A percentile compares a stretch with the other conserved stretches of the same genome.
Evolutionary conservation across 2,797 vertebrate species (phyloP).

Genomic region (Perdix hodgsoniae): DNA sequence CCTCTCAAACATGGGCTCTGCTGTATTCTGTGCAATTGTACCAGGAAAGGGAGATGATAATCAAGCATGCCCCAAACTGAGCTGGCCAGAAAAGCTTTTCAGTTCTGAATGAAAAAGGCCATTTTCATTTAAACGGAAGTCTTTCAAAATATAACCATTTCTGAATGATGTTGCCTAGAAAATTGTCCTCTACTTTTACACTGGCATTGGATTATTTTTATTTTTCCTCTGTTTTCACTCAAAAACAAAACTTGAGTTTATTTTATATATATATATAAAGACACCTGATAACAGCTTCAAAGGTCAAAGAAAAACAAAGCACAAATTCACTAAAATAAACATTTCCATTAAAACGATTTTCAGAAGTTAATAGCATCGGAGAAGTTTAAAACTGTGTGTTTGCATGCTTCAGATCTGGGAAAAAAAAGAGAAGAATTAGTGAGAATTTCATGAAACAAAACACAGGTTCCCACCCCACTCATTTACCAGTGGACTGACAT

Average conservation of each 20-base stretch:
- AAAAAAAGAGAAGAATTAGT: neutral
- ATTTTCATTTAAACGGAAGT: slow-evolving; percentile 49
- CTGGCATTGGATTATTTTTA: neutral
- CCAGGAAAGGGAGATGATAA: neutral
- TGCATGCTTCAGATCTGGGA: neutral
- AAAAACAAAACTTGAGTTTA: neutral
- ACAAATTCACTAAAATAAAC: neutral
- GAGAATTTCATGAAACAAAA: neutral
- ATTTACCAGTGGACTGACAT: neutral
- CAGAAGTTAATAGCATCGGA: neutral
- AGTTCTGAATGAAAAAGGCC: neutral
- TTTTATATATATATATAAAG: neutral
- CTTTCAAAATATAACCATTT: slow-evolving; percentile 34
- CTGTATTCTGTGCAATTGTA: neutral
- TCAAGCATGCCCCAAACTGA: neutral
- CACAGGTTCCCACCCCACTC: accelerated
- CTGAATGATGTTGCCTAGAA: slow-evolving; percentile 4
- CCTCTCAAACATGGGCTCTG: neutral
- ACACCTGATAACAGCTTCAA: neutral
- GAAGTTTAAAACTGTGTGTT: neutral
- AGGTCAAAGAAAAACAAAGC: neutral
- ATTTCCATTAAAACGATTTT: neutral
- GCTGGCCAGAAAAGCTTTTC: neutral
- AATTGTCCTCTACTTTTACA: slow-evolving; percentile 41
- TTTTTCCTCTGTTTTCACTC: slow-evolving; percentile 41